Conservation (phyloP, 2,888 invertebrate genomes). For the Aspidiotus destructor region DNA sequence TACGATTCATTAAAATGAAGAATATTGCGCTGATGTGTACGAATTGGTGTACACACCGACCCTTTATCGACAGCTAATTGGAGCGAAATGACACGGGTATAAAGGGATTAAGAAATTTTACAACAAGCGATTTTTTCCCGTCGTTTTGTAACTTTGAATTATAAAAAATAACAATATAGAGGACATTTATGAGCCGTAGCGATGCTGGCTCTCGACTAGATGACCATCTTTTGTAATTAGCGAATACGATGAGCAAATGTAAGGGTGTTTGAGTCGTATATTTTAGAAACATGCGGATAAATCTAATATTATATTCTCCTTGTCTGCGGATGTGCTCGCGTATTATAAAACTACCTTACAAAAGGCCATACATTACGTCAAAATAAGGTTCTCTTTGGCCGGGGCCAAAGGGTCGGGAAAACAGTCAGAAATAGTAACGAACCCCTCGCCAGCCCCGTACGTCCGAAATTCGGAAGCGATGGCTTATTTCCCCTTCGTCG, state of each 20-base stretch:
- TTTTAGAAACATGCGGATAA: conserved; percentile 22
- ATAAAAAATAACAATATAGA: too few species aligned
- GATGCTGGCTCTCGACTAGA: neutral
- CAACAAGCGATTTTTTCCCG: too few species aligned
- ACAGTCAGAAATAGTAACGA: conserved; percentile 31
- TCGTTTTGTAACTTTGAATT: too few species aligned
- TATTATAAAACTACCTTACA: conserved; percentile 29
- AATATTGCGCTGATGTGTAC: too few species aligned
- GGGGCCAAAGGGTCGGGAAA: conserved; percentile 30
- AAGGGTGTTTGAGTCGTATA: neutral
- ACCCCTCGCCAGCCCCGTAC: conserved; percentile 11
- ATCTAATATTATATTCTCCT: conserved; percentile 33
- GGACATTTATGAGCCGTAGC: too few species aligned
- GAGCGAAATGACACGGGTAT: too few species aligned
- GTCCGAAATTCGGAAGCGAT: conserved; percentile 31
- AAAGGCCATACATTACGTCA: conserved; percentile 32
- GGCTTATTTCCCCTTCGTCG: conserved; percentile 28
- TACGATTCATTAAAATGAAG: too few species aligned
- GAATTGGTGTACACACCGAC: too few species aligned
- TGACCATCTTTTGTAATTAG: conserved; percentile 30
- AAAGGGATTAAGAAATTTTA: too few species aligned
- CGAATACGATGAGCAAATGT: conserved; percentile 10
- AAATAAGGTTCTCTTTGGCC: conserved; percentile 30
- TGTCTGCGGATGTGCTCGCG: conserved; percentile 28
- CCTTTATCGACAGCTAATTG: too few species aligned